Conservation (phyloP, 2,888 invertebrate species). For the Ormyrus nitidulus region DNA sequence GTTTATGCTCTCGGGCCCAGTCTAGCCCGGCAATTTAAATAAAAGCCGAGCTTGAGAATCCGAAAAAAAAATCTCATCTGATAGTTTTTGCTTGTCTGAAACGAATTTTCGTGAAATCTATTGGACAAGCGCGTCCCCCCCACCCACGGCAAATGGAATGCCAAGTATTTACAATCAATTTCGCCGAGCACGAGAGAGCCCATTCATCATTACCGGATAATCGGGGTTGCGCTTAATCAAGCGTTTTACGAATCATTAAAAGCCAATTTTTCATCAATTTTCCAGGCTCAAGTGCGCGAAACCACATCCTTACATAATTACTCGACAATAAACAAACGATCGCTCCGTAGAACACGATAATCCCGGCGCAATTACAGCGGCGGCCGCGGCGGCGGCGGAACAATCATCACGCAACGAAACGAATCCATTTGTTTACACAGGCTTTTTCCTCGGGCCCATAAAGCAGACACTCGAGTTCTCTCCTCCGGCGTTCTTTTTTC, state of each 20-base stretch:
- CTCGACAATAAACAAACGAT: background rate
- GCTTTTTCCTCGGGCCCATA: background rate
- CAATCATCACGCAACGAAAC: conserved; percentile 4
- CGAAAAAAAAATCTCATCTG: too few species aligned
- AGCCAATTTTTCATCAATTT: conserved; percentile 5
- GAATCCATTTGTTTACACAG: conserved; percentile 17
- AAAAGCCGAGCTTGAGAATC: background rate
- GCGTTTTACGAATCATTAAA: background rate
- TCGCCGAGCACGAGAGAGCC: too few species aligned
- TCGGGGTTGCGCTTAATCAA: background rate
- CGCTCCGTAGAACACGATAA: background rate
- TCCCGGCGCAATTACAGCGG: background rate
- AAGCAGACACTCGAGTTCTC: background rate
- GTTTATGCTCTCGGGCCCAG: background rate
- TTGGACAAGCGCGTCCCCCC: too few species aligned
- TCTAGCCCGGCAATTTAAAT: too few species aligned
- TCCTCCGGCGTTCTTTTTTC: background rate
- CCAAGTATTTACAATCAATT: too few species aligned
- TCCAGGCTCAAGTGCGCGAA: background rate
- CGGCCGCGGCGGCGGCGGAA: too few species aligned
- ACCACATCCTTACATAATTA: background rate
- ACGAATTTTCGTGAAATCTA: too few species aligned
- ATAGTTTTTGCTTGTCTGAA: too few species aligned
- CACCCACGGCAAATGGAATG: too few species aligned
- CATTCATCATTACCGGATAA: too few species aligned